A percentile compares a stretch with the other conserved stretches of the same genome.
These are phyloP conservation scores for Drosophila pseudotakahashii DNA, from an alignment of 2,888 invertebrate genomes.

Conservation along the genomic window DNA sequence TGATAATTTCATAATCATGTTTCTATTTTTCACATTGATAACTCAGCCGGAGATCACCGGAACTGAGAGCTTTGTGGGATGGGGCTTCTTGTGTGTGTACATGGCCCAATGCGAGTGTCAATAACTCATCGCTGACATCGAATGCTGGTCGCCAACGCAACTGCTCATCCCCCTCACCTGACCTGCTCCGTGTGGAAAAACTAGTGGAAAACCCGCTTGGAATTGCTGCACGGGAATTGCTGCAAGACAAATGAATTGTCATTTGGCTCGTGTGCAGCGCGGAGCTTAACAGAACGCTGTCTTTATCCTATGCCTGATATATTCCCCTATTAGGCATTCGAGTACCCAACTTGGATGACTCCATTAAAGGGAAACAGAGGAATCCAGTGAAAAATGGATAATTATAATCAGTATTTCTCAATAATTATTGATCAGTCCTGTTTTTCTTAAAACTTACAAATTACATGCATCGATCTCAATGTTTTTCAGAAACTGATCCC, in stretches of 20 bases:
- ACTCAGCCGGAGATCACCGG: slow-evolving; percentile 58
- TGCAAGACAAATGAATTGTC: slow-evolving; percentile 72
- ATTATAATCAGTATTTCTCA: no score
- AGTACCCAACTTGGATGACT: slow-evolving; percentile 26
- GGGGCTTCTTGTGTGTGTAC: slow-evolving; percentile 3
- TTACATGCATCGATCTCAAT: background rate
- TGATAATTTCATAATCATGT: slow-evolving; percentile 77
- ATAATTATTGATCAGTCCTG: slow-evolving; percentile 1
- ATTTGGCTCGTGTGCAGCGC: slow-evolving; percentile 54
- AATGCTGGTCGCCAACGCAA: slow-evolving; percentile 54
- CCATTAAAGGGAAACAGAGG: slow-evolving; percentile 20
- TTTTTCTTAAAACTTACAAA: background rate
- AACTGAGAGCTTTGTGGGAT: slow-evolving; percentile 57
- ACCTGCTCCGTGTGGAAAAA: background rate
- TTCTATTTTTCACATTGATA: slow-evolving; percentile 72
- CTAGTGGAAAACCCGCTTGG: slow-evolving; percentile 51
- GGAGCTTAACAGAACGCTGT: slow-evolving; percentile 7
- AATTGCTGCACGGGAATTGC: slow-evolving; percentile 36
- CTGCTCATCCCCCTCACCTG: slow-evolving; percentile 5
- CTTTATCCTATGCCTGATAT: slow-evolving; percentile 24
- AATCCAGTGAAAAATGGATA: slow-evolving; percentile 5
- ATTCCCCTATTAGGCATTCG: slow-evolving; percentile 34
- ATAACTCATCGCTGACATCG: slow-evolving; percentile 60
- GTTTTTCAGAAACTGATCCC: no score
- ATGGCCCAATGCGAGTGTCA: slow-evolving; percentile 31